Conservation (phyloP, 2,113 vertebrate genomes). For the Heptranchias perlo region DNA sequence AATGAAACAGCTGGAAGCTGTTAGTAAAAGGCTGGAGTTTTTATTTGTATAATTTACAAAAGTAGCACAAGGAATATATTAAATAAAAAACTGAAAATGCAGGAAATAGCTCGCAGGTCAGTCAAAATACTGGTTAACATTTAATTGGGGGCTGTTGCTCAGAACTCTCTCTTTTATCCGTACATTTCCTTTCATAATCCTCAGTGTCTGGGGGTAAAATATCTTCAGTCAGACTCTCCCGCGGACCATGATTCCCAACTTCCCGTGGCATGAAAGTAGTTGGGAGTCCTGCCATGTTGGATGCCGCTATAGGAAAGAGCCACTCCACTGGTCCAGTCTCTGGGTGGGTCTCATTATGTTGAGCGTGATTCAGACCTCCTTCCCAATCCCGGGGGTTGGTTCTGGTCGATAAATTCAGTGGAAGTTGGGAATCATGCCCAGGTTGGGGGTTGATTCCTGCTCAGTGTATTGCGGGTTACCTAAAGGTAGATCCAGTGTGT, state of each 20-base stretch:
- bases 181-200: too few species aligned
- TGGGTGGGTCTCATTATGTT: slow-evolving; percentile 39
- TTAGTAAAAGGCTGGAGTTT: background rate
- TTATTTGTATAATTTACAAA: slow-evolving; percentile 1
- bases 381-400: background rate
- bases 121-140: background rate
- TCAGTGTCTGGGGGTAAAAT: background rate
- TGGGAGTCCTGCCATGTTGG: slow-evolving; percentile 52
- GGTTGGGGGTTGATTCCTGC: background rate
- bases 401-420: background rate
- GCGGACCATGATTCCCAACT: background rate
- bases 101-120: background rate
- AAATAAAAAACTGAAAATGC: slow-evolving; percentile 8
- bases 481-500: background rate
- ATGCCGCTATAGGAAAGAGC: slow-evolving; percentile 60
- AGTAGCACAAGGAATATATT: slow-evolving; percentile 13
- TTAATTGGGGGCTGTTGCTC: background rate
- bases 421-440: background rate
- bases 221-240: background rate
- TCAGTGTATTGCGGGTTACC: background rate
- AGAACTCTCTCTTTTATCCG: background rate
- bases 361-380: background rate
- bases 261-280: slow-evolving; percentile 51
- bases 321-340: slow-evolving; percentile 55
- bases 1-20: slow-evolving; percentile 8